Evolutionary conservation across 2,113 vertebrate species (phyloP).

Genomic region (Gadus macrocephalus): DNA sequence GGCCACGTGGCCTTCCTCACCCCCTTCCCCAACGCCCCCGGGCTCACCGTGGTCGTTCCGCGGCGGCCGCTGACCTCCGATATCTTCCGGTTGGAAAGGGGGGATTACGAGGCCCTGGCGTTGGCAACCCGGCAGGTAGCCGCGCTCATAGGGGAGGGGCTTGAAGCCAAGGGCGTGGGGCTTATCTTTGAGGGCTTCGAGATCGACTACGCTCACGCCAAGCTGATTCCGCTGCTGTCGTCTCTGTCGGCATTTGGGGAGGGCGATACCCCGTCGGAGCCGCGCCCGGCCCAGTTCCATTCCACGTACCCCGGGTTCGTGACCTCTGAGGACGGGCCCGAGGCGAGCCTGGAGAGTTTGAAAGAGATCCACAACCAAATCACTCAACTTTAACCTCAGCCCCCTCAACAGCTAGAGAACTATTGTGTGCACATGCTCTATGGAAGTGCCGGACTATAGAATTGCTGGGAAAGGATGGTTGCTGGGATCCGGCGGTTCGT

Average conservation of each 20-base stretch:
- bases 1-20: constrained; percentile 73
- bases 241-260: not conserved
- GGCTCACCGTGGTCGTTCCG: constrained; percentile 68
- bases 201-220: constrained; percentile 74
- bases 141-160: constrained; percentile 50
- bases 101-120: constrained; percentile 57
- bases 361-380: constrained; percentile 47
- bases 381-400: constrained; percentile 15
- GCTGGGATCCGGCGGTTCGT: no score
- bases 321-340: constrained; percentile 67
- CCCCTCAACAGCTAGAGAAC: no score
- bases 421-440: no score
- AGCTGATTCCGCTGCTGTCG: constrained; percentile 63
- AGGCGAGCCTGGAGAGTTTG: constrained; percentile 51
- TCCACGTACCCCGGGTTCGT: constrained; percentile 69
- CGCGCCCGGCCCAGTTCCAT: constrained; percentile 28
- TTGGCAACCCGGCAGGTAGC: constrained; percentile 56
- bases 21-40: constrained; percentile 73
- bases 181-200: constrained; percentile 77
- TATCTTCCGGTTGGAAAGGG: constrained; percentile 62
- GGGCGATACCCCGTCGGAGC: not conserved
- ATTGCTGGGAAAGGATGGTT: no score
- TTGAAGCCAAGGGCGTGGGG: constrained; percentile 59
- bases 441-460: no score
- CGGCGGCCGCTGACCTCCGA: constrained; percentile 70